Evolutionary conservation across 37 sponge, comb jelly and placozoan species (phyloP).

Genomic region (Spongia lamella): DNA sequence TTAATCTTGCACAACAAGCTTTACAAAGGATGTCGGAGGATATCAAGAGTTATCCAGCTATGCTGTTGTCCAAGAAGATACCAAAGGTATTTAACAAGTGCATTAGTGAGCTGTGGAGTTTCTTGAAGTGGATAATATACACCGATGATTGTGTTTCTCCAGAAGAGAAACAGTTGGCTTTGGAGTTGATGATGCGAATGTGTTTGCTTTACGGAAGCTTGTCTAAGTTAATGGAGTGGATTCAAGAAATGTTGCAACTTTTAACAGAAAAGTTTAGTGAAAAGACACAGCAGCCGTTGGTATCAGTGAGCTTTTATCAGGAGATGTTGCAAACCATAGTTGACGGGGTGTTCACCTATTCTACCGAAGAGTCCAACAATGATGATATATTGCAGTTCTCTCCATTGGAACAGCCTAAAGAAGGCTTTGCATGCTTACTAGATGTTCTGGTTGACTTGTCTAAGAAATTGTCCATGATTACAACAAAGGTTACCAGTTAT

Average conservation of each 20-base stretch:
- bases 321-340: background rate
- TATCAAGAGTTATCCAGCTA: constrained; percentile 25
- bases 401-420: background rate
- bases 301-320: background rate
- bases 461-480: too few species aligned
- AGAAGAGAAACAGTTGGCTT: constrained; percentile 65
- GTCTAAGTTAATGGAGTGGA: constrained; percentile 52
- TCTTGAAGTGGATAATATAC: constrained; percentile 45
- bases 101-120: constrained; percentile 50
- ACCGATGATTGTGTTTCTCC: constrained; percentile 34
- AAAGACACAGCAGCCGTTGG: too few species aligned
- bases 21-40: constrained; percentile 28
- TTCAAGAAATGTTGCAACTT: constrained; percentile 26
- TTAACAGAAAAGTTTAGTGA: too few species aligned
- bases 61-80: constrained; percentile 41
- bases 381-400: background rate
- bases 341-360: background rate
- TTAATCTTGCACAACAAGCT: constrained; percentile 49
- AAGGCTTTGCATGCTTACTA: background rate
- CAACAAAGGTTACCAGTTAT: constrained; percentile 5
- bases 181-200: constrained; percentile 54
- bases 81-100: constrained; percentile 27
- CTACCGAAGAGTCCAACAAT: background rate
- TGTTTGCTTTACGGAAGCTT: constrained; percentile 65
- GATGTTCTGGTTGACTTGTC: background rate